Conservation (phyloP, 1,140 invertebrate species). For the Pseudomyrmex gracilis region DNA sequence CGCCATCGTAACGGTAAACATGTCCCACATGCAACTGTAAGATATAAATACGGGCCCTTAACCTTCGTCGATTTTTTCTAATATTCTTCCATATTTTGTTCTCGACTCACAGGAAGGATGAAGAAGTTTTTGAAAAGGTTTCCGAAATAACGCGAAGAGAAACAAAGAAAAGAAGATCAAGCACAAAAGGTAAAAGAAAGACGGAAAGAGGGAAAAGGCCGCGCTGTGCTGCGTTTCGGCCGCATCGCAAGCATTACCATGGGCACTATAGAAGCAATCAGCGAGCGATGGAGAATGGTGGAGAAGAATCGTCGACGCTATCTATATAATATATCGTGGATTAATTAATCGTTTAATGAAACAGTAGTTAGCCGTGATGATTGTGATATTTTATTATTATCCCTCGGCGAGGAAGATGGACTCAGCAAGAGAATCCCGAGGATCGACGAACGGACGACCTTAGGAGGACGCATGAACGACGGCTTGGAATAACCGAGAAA, state of each 20-base stretch:
- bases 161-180: not conserved
- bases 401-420: constrained; percentile 56
- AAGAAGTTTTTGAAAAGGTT: not conserved
- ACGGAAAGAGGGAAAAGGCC: constrained; percentile 36
- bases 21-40: constrained; percentile 23
- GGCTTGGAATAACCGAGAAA: constrained; percentile 19
- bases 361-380: constrained; percentile 84
- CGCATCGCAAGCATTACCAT: constrained; percentile 65
- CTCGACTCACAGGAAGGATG: not conserved
- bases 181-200: constrained; percentile 29
- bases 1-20: constrained; percentile 52
- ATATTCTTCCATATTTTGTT: constrained; percentile 65
- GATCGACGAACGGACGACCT: constrained; percentile 52
- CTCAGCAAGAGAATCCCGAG: constrained; percentile 31
- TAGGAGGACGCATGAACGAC: constrained; percentile 32
- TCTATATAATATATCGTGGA: constrained; percentile 81
- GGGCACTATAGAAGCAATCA: constrained; percentile 56
- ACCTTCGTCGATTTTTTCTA: constrained; percentile 70
- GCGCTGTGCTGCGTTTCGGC: constrained; percentile 41
- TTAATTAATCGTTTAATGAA: constrained; percentile 84
- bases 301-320: constrained; percentile 66
- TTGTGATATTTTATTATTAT: constrained; percentile 84
- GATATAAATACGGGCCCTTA: constrained; percentile 47
- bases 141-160: constrained; percentile 3
- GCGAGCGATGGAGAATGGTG: constrained; percentile 30